Conservation (phyloP, 2,113 vertebrate genomes). For the Steatornis caripensis region DNA sequence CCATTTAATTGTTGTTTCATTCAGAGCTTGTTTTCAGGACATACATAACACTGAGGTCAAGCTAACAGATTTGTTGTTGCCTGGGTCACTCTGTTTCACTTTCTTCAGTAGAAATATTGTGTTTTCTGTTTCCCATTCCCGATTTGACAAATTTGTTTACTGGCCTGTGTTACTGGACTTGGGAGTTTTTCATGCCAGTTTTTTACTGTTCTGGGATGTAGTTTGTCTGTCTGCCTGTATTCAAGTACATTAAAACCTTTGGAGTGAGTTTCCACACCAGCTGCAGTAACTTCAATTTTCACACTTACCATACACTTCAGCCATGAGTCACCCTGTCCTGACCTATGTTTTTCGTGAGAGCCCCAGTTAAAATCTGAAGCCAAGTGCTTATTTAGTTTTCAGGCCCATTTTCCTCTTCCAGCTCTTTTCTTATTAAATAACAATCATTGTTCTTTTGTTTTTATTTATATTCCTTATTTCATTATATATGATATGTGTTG, state of each 20-base stretch:
- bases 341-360: neutral
- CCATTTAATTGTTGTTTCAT: neutral
- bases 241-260: neutral
- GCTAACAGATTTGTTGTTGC: neutral
- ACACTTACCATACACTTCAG: neutral
- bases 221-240: neutral
- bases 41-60: neutral
- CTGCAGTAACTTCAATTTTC: neutral
- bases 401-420: neutral
- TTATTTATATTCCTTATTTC: neutral
- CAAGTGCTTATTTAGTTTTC: neutral
- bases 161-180: neutral
- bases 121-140: neutral
- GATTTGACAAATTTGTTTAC: neutral
- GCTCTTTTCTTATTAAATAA: neutral
- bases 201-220: neutral
- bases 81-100: neutral
- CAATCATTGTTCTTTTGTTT: neutral
- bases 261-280: neutral
- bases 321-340: neutral
- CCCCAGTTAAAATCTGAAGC: neutral
- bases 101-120: neutral
- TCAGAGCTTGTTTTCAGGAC: neutral
- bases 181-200: neutral
- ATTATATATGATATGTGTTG: neutral